Base-by-base conservation (phyloP, 1,140 invertebrate genomes). In the Leptinotarsa texana region DNA sequence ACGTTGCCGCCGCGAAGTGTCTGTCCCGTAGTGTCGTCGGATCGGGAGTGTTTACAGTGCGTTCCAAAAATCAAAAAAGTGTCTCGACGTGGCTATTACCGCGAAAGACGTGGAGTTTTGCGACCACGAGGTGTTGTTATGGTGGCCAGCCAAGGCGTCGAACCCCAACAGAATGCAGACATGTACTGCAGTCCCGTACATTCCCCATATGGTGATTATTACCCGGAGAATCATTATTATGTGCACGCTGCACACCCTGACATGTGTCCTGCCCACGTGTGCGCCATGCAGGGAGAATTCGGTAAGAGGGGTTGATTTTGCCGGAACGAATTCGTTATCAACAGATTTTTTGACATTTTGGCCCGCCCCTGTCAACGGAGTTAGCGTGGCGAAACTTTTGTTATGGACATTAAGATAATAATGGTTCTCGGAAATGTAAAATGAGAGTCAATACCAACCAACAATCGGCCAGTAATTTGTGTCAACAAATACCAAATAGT, bases 141-240 rank as follows among this genome's bases (percentile, higher is more conserved):
- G 84, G 84, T 85, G 74, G 83, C 84, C 74, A 83, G 83, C 75
- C 83, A 84, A 76, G 80, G 80, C 76, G 82, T 83, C 70, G 83
- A 83, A 74, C 62, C 76, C 63, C 81, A 80, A 76, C 79, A 82
- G 83, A 81, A 79, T 82, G 78, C 79, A 61, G 83, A 83, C 73
- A 83, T 84, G 83, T 83, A 84, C 77, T 83, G 82, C 77, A 73
- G 79, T 22, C 80, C 75, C 18, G 57, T 79, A 49, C 79, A 78
- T 75, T 77, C 80, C 33, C 77, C 78, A 33, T 83, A 84, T 73
- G 82, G 82, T 47, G 83, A 85, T 72, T 85, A 82, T 76, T 85
- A 84, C 78, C 80, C 79, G 48, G 82, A 81, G 42, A 80, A 82
- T 67, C 79, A 80, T 57, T 83, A 82, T 74, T 82, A 80, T 69